phyloP scores from a whole-genome alignment of 2,888 invertebrate genomes.

The Tethea ocularis region DNA sequence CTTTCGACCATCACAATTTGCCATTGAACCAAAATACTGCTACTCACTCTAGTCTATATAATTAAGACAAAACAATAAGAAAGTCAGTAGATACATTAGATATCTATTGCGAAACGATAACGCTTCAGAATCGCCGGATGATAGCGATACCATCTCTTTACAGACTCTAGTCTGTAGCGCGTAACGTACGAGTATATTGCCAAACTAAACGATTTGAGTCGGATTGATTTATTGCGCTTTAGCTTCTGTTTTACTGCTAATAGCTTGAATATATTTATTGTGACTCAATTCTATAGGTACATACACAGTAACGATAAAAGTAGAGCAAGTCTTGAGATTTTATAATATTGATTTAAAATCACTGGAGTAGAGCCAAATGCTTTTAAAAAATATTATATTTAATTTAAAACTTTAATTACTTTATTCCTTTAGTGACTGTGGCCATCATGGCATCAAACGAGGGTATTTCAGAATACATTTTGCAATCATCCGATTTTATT shows the following conservation, averaged over 20 bases:
- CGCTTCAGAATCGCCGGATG: slow-evolving; percentile 77
- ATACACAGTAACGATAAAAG: neutral
- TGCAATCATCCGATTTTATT: no score
- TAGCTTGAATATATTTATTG: neutral
- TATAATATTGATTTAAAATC: no score
- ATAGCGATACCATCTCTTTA: slow-evolving; percentile 57
- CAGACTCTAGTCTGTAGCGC: slow-evolving; percentile 33
- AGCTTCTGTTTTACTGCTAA: slow-evolving; percentile 14
- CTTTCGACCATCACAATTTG: slow-evolving; percentile 20
- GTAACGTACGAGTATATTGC: slow-evolving; percentile 54
- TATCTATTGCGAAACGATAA: slow-evolving; percentile 64
- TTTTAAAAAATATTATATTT: no score
- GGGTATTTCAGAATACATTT: no score
- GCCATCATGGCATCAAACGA: no score
- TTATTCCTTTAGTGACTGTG: no score
- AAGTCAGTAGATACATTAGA: slow-evolving; percentile 59
- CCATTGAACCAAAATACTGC: slow-evolving; percentile 62
- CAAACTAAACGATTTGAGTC: slow-evolving; percentile 59
- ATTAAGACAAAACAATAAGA: slow-evolving; percentile 80
- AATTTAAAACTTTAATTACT: no score
- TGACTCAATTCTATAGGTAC: neutral
- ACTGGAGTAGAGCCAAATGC: neutral
- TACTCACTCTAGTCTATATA: slow-evolving; percentile 49
- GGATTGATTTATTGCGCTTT: slow-evolving; percentile 62
- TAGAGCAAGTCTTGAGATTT: neutral